phyloP scores from a whole-genome alignment of 2,888 invertebrate species.

The Polymixis flavicincta region DNA sequence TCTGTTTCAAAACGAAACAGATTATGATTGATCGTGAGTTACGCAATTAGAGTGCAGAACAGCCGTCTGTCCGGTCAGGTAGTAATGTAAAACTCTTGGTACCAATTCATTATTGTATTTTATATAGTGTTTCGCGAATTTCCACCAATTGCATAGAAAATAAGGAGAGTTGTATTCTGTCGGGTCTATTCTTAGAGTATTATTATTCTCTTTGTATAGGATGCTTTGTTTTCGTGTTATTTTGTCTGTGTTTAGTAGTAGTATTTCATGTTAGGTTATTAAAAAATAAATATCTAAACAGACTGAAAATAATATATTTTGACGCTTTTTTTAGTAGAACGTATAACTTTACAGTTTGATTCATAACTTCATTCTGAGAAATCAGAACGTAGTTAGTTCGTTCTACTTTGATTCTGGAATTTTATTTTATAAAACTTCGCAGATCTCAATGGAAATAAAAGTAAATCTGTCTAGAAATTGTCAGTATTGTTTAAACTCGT shows the following conservation, averaged over 20 bases:
- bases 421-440: not conserved
- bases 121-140: not conserved
- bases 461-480: too few relatives aligned
- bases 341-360: not conserved
- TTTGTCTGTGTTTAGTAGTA: not conserved
- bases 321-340: too few relatives aligned
- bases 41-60: too few relatives aligned
- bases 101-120: not conserved
- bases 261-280: not conserved
- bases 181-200: not conserved
- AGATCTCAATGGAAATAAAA: conserved; percentile 37
- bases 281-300: not conserved
- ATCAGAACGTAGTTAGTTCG: not conserved
- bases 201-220: conserved; percentile 15
- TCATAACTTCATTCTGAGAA: not conserved
- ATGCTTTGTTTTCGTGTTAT: not conserved
- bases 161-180: not conserved
- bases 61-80: too few relatives aligned
- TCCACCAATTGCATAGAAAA: not conserved
- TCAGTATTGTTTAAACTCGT: too few relatives aligned
- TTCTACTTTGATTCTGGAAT: not conserved
- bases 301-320: not conserved
- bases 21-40: too few relatives aligned
- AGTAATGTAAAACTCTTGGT: not conserved
- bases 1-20: too few relatives aligned